Evolutionary conservation across 2,797 vertebrate species (phyloP), one percentile per base, ranked within the genome.

Genomic region (Cynopterus sphinx): DNA sequence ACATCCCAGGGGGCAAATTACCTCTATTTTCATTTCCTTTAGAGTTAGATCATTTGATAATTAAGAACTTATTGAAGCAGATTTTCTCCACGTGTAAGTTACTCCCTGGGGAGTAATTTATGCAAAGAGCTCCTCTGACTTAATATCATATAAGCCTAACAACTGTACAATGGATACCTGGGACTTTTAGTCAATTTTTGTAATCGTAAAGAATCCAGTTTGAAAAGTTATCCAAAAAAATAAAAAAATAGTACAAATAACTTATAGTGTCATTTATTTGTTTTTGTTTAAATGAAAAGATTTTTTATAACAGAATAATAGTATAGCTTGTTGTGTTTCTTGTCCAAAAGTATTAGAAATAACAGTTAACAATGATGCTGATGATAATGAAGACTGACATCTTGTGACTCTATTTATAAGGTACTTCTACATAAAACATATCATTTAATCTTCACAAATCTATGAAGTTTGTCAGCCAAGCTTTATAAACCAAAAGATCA

Each of bases 21-120:
- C 95, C 96, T 97, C 96, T 97, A 97, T 97, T 97, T 98, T 97
- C 97, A 97, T 97, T 98, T 97, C 95, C 97, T 98, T 98, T 97
- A 96, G 96, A 97, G 95, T 97, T 95, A 96, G 95, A 97, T 97
- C 96, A 97, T 97, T 97, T 98, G 97, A 97, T 97, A 98, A 98
- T 97, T 98, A 98, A 98, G 94, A 97, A 97, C 86, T 79, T 98
- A 97, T 97, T 97, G 96, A 97, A 97, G 96, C 95, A 97, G 95
- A 97, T 94, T 98, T 90, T 95, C 94, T 86, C 82, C 41, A 96
- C 1, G 4, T 96, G 94, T 97, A 97, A 96, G 95, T 85, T 97
- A 97, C 97, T 97, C 93, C 97, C 96, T 97, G 97, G 85, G 90
- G 97, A 97, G 95, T 97, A 97, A 98, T 98, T 96, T 96, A 98